Evolutionary conservation across 2,888 invertebrate species (phyloP), one percentile per base, ranked within the genome.

Genomic region (Prenolepis imparis): DNA sequence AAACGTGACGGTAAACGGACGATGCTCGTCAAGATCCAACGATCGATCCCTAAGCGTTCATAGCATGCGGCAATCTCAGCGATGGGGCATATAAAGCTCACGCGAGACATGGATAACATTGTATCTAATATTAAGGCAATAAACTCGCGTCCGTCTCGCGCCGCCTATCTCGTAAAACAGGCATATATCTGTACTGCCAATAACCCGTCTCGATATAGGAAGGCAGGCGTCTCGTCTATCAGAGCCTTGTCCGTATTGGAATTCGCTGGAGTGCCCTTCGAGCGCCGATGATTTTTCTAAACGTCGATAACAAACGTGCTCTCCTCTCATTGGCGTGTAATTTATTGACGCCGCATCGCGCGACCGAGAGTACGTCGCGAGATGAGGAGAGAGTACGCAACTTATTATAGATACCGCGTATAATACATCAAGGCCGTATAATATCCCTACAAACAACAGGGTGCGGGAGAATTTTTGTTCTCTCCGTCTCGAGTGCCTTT

Each of bases 121-220:
- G 59, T 83, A 66, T 83, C 72, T 84, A 84, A 84, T 82, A 82
- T 83, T 67, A 77, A 70, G 70, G 84, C 85, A 75, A 89, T 87
- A 86, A 87, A 83, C 68, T 59, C 66, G 52, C 52, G 83, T 80
- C 64, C 66, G 75, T 61, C 52, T 52, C 63, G 72, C 55, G 39
- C 52, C 21, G 68, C 44, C 57, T 44, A 48, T 80, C 77, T 74
- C 73, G 24, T 81, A 82, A 86, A 83, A 77, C 78, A 83, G 44
- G 24, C 70, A 41, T 67, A 66, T 59, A 68, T 85, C 57, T 21
- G 68, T 39, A 75, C 74, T 73, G 83, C 80, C 88, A 82, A 88
- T 88, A 84, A 86, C 21, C 63, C 61, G 63, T 41, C 74, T 70
- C 63, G 39, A n/a, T 61, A 66, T 52, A 57, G 70, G 75, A 73